Base-by-base conservation (phyloP, 1,140 invertebrate genomes). In the Rhagoletis zephyria region DNA sequence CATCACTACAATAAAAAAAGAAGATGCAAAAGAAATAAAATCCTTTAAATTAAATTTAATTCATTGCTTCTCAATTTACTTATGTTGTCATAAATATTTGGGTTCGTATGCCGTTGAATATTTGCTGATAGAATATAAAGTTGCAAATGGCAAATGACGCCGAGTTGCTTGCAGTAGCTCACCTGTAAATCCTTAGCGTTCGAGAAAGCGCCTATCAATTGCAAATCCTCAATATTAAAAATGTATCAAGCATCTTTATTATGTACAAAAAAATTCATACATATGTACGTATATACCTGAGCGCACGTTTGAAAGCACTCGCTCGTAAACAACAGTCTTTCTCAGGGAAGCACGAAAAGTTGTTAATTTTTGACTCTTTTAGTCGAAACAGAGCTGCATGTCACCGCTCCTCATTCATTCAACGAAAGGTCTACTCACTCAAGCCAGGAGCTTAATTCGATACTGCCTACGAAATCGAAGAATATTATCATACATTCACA, bases 31-130 rank as follows among this genome's bases (percentile, higher is more conserved):
- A 56, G 7, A 81, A 56, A 81, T 81, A 56, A 81, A 81, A 81
- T 81, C 74, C 56, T 56, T n/a, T n/a, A 56, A 51, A 51, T 81
- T 81, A 42, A 56, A 81, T 81, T 81, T n/a, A 5, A 81, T 81
- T 81, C 74, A 56, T 51, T 2, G 74, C 48, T 81, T 81, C n/a
- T 56, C 45, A 56, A 56, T 81, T 81, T 81, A 19, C 14, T 81
- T 81, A 56, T 2, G 48, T n/a, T 2, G 19, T n/a, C 19, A 81
- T 56, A 81, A 59, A 81, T 67, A 67, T 48, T 4, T 16, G 1
- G 42, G n/a, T 5, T 56, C 4, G 4, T n/a, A 19, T 6, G 30
- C 6, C 6, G n/a, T 30, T 63, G 61, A 63, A 63, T 12, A 63
- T 12, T 45, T 45, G 42, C 12, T 67, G 14, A 45, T 40, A 12